Evolutionary conservation across 2,113 vertebrate genomes (phyloP), one percentile per base, ranked within the genome.

Genomic region (Smithornis capensis): DNA sequence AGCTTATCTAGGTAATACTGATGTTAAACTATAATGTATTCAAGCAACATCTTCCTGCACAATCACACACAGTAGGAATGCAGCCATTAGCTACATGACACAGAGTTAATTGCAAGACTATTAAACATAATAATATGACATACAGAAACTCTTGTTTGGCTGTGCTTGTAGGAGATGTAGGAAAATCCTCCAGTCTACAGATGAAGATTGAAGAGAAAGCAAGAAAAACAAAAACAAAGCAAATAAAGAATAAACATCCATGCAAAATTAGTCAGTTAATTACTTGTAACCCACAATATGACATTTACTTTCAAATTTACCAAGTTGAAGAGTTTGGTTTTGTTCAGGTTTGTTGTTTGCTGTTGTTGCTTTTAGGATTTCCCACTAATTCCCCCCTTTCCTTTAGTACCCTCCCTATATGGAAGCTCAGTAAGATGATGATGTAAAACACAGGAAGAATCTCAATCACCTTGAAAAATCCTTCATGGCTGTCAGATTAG

Each of bases 131-230:
- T 93, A 97, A 87, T 84, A 86, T 83, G 86, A 99, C 99, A 98
- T 99, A 99, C 99, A 99, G 98, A 99, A 99, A 99, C 98, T 99
- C 99, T 98, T 99, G 99, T 98, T 99, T 99, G 98, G 99, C 98
- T 98, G 99, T 99, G 98, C 99, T 99, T 98, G 99, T 99, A 98
- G 99, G 99, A 98, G 99, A 99, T 97, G 99, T 99, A 97, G 99
- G 99, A 98, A 99, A 99, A 98, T 99, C 99, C 98, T 99, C 99
- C 99, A 99, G 98, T 98, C 99, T 99, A 98, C 79, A 98, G 97
- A 97, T 97, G 98, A 98, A 98, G 98, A 97, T 96, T 96, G 97
- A 97, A 98, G 98, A 98, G 98, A 98, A 98, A 98, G 98, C 94
- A 97, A 98, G 97, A 97, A 97, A 97, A 98, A 94, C 97, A 97